These are phyloP conservation scores for Latrodectus elegans DNA, from an alignment of 2,888 invertebrate genomes.

Conservation along the genomic window DNA sequence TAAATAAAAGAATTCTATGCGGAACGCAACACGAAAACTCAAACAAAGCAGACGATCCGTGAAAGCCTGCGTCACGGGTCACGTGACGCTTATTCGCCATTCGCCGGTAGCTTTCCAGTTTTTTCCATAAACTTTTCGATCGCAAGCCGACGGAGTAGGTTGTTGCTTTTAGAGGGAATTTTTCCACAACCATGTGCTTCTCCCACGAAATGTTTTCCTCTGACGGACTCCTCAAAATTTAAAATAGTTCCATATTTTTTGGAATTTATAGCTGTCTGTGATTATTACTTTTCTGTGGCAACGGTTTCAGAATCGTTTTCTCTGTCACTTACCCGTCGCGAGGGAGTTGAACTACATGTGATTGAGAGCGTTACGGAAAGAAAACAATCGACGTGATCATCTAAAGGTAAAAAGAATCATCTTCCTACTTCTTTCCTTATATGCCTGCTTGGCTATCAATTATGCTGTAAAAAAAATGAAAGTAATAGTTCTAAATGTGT, in stretches of 20 bases:
- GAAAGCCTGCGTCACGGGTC: constrained; percentile 53
- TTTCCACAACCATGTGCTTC: constrained; percentile 15
- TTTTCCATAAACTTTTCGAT: constrained; percentile 25
- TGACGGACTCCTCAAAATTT: too few relatives aligned
- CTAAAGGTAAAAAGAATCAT: constrained; percentile 40
- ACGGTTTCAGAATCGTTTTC: too few relatives aligned
- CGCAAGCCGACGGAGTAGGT: constrained; percentile 4
- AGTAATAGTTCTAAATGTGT: neutral
- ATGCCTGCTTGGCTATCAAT: neutral
- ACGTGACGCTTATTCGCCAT: constrained; percentile 44
- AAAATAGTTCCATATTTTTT: neutral
- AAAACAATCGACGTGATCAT: constrained; percentile 6
- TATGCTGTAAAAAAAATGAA: neutral
- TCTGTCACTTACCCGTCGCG: too few relatives aligned
- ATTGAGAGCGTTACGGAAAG: constrained; percentile 62
- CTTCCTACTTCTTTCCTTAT: constrained; percentile 7
- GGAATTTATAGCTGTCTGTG: neutral
- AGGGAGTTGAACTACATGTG: constrained; percentile 58
- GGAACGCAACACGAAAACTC: constrained; percentile 5
- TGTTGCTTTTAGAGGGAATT: constrained; percentile 16
- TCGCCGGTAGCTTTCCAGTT: constrained; percentile 16
- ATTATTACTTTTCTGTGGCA: too few relatives aligned
- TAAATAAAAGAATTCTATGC: neutral
- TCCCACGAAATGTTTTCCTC: neutral
- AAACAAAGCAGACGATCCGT: constrained; percentile 50